A percentile compares a stretch with the other conserved stretches of the same genome.
These are phyloP conservation scores for Cordylochernes scorpioides DNA, from an alignment of 2,888 invertebrate genomes.

Conservation along the genomic window DNA sequence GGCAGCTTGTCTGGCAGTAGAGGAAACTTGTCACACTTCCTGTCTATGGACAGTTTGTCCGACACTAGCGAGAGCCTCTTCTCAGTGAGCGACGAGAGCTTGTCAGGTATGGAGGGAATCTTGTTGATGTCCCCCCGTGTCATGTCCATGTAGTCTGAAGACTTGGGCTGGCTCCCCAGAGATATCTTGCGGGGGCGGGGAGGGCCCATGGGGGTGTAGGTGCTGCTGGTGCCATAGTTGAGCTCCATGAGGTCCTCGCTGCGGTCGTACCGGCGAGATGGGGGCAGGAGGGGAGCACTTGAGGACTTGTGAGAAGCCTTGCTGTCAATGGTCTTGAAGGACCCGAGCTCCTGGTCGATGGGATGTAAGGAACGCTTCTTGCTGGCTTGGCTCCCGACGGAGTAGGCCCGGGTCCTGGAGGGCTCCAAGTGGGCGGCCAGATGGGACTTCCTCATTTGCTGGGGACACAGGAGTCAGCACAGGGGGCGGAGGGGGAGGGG, in stretches of 20 bases:
- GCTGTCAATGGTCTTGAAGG: constrained; percentile 6
- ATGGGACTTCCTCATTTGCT: constrained; percentile 8
- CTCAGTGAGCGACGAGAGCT: no score
- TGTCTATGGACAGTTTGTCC: no score
- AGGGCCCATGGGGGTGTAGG: constrained; percentile 19
- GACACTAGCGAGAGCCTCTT: no score
- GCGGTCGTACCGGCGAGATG: constrained; percentile 16
- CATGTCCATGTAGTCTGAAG: background rate
- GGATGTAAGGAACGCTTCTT: constrained; percentile 3
- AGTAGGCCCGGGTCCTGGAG: constrained; percentile 39
- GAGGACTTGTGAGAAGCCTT: constrained; percentile 9
- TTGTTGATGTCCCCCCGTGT: no score
- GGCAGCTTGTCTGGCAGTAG: no score
- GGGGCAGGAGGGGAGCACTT: constrained; percentile 9
- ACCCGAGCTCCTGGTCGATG: constrained; percentile 5
- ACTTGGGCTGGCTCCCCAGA: background rate
- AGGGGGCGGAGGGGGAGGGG: no score
- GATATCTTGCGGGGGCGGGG: constrained; percentile 5
- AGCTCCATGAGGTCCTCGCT: constrained; percentile 21
- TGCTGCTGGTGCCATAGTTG: constrained; percentile 25
- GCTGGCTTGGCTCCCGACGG: constrained; percentile 37
- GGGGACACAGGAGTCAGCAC: constrained; percentile 1
- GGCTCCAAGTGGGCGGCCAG: constrained; percentile 7
- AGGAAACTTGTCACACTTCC: no score
- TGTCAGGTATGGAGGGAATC: no score